A percentile compares a stretch with the other conserved stretches of the same genome.
Evolutionary conservation across 2,888 invertebrate genomes (phyloP).

Genomic region (Vannuccia rotundouncinata): DNA sequence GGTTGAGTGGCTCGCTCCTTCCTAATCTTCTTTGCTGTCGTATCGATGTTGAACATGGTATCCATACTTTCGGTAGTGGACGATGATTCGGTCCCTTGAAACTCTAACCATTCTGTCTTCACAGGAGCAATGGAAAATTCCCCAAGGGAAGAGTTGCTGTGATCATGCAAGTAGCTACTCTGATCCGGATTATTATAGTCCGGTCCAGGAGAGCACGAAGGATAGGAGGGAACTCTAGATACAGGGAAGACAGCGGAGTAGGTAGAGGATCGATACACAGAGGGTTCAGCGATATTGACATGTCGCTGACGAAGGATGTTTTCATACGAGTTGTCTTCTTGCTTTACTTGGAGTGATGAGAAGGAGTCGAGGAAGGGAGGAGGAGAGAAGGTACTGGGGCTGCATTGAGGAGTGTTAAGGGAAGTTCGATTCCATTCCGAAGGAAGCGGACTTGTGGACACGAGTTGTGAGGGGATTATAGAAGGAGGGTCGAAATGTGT

Average conservation of each 20-base stretch:
- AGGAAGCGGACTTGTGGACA: not conserved
- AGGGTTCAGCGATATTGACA: not conserved
- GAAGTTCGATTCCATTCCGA: not conserved
- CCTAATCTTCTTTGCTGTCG: not conserved
- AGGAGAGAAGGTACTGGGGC: not conserved
- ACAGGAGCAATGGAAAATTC: not conserved
- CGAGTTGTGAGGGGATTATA: not conserved
- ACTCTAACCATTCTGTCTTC: not conserved
- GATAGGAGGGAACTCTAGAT: not conserved
- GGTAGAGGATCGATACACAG: not conserved
- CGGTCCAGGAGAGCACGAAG: not conserved
- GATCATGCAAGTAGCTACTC: not conserved
- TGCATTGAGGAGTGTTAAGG: conserved; percentile 1
- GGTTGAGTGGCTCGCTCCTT: conserved; percentile 47
- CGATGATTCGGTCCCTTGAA: not conserved
- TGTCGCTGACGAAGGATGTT: conserved; percentile 11
- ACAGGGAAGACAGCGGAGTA: not conserved
- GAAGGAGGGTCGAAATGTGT: not conserved
- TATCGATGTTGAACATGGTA: not conserved
- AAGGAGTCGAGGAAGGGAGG: not conserved
- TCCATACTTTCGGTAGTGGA: not conserved
- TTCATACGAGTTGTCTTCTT: not conserved
- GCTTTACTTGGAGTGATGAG: not conserved
- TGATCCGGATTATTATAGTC: not conserved
- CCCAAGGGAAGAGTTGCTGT: not conserved